phyloP scores from a whole-genome alignment of 2,113 vertebrate genomes.

The Rattus rattus region DNA sequence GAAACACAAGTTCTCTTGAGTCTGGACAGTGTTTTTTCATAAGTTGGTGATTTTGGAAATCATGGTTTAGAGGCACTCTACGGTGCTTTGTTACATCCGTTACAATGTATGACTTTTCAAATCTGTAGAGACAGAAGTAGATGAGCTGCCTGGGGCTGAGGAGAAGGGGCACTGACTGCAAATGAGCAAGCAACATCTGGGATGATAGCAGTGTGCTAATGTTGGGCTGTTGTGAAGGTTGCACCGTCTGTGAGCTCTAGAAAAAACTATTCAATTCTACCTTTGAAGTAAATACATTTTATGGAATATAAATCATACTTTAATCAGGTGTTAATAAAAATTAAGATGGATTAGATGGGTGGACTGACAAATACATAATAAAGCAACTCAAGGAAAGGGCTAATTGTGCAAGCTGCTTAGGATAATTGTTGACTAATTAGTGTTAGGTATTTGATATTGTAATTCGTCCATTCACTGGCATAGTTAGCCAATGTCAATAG shows the following conservation, averaged over 20 bases:
- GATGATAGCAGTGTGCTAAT: background rate
- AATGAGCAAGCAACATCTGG: background rate
- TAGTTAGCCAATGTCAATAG: background rate
- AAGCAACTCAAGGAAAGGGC: background rate
- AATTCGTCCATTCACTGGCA: background rate
- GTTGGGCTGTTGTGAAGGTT: background rate
- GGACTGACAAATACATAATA: background rate
- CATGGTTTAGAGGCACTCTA: background rate
- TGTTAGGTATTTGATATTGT: background rate
- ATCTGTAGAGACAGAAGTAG: constrained; percentile 29
- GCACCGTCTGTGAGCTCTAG: background rate
- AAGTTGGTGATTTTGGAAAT: background rate
- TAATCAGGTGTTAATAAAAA: constrained; percentile 19
- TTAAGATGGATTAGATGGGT: background rate
- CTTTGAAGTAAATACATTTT: constrained; percentile 10
- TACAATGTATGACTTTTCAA: background rate
- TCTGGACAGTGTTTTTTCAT: background rate
- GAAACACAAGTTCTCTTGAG: background rate
- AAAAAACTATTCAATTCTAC: background rate
- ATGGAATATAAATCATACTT: background rate
- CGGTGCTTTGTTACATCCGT: background rate
- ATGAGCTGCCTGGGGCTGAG: background rate
- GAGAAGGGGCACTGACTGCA: background rate
- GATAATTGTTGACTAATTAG: background rate
- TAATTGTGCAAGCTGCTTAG: background rate